Percentiles rank a stretch among this genome's conserved stretches.
Conservation (phyloP, 2,888 invertebrate species). For the Meiosimyza decipiens region DNA sequence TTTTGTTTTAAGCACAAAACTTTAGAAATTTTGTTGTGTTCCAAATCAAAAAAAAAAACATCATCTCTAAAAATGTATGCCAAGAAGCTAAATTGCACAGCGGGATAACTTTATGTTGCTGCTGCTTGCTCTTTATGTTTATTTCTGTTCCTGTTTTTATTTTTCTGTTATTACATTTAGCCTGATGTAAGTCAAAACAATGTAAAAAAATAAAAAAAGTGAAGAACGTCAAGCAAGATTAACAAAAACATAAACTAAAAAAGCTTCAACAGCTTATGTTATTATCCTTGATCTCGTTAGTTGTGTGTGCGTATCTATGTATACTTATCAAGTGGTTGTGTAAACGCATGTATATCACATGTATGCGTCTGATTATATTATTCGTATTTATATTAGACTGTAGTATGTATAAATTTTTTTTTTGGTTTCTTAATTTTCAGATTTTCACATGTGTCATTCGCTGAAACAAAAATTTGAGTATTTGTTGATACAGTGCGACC, state of each 20-base stretch:
- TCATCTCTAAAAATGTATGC: not conserved
- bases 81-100: slow-evolving; percentile 19
- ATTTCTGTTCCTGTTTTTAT: not conserved
- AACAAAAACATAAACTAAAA: slow-evolving; percentile 29
- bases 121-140: not conserved
- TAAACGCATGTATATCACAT: too few species aligned
- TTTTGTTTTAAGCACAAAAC: not conserved
- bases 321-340: too few species aligned
- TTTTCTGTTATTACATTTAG: not conserved
- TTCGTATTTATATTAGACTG: too few species aligned
- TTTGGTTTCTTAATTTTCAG: too few species aligned
- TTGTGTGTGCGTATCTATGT: slow-evolving; percentile 23
- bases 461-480: too few species aligned
- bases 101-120: not conserved
- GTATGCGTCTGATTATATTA: too few species aligned
- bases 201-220: too few species aligned
- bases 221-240: not conserved
- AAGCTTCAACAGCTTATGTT: slow-evolving; percentile 27
- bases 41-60: slow-evolving; percentile 1
- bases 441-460: too few species aligned
- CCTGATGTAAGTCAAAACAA: too few species aligned
- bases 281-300: slow-evolving; percentile 26
- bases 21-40: slow-evolving; percentile 21
- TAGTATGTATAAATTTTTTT: too few species aligned
- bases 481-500: too few species aligned